Evolutionary conservation across 2,113 vertebrate genomes (phyloP).

Genomic region (Embiotoca jacksoni): DNA sequence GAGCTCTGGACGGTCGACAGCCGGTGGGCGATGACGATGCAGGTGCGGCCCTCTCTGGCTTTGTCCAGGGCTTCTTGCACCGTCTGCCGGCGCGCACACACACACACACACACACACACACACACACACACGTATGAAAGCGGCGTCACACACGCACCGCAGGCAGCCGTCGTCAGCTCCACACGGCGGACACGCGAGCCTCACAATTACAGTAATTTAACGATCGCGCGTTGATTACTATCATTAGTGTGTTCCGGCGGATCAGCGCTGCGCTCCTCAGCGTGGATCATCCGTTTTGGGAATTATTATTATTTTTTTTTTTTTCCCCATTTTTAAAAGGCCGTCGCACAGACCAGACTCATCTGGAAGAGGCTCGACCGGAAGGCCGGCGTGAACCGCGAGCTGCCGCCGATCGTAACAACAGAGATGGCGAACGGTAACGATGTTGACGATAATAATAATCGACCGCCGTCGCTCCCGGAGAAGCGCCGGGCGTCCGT

Average conservation of each 20-base stretch:
- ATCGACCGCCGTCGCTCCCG: slow-evolving; percentile 57
- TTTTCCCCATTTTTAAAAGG: too few species aligned
- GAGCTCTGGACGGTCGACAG: slow-evolving; percentile 88
- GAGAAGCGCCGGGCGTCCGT: background rate
- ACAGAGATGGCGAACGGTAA: slow-evolving; percentile 68
- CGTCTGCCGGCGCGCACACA: slow-evolving; percentile 59
- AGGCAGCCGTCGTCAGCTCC: slow-evolving; percentile 11
- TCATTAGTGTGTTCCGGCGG: slow-evolving; percentile 66
- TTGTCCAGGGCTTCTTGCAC: slow-evolving; percentile 83
- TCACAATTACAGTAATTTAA: slow-evolving; percentile 69
- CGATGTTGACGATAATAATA: slow-evolving; percentile 68
- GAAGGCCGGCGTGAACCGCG: slow-evolving; percentile 29
- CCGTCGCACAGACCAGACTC: slow-evolving; percentile 12
- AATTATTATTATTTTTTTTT: too few species aligned
- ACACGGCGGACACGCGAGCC: slow-evolving; percentile 13
- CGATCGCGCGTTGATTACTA: slow-evolving; percentile 70
- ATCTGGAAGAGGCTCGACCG: slow-evolving; percentile 42
- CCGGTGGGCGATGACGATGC: slow-evolving; percentile 86
- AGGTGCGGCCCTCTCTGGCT: slow-evolving; percentile 82
- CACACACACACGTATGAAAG: background rate
- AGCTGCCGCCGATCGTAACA: slow-evolving; percentile 59
- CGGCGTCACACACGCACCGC: background rate
- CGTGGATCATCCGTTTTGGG: slow-evolving; percentile 20
- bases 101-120: slow-evolving; percentile 1
- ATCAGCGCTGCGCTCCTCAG: slow-evolving; percentile 38